These are phyloP conservation scores for Lepidonotus clava DNA, from an alignment of 2,888 invertebrate genomes.

Conservation along the genomic window DNA sequence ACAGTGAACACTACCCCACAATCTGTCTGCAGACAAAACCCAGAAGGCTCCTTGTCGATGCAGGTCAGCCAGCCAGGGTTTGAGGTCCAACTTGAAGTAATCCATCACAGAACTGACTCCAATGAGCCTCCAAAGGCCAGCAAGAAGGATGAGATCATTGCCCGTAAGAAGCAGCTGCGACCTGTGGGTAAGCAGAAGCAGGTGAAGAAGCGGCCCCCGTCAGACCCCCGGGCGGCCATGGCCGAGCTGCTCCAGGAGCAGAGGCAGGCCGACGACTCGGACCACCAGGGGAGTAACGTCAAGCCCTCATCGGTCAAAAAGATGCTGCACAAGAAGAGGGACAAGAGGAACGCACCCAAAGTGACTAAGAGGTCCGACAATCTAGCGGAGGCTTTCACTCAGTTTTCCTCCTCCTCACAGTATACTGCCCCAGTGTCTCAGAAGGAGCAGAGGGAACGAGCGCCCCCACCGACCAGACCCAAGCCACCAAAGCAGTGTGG, in stretches of 20 bases:
- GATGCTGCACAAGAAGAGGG: background rate
- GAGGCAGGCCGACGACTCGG: background rate
- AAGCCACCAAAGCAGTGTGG: background rate
- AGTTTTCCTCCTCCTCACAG: background rate
- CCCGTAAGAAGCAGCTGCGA: background rate
- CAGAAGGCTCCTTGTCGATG: too few species aligned
- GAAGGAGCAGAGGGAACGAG: too few species aligned
- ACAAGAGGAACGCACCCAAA: constrained; percentile 1
- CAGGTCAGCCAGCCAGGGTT: background rate
- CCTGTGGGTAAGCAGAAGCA: background rate
- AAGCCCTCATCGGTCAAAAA: constrained; percentile 35
- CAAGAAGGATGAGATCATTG: background rate
- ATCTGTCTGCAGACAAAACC: too few species aligned
- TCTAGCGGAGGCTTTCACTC: background rate
- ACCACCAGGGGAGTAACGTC: background rate
- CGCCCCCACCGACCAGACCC: background rate
- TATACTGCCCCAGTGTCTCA: too few species aligned
- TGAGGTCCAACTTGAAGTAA: background rate
- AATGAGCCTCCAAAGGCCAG: background rate
- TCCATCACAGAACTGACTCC: background rate
- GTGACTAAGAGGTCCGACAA: background rate
- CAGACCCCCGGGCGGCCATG: background rate
- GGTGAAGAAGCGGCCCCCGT: background rate
- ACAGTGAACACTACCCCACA: too few species aligned
- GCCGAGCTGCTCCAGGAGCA: constrained; percentile 9